Evolutionary conservation across 2,888 invertebrate genomes (phyloP).

Genomic region (Venustoraphidia nigricollis): DNA sequence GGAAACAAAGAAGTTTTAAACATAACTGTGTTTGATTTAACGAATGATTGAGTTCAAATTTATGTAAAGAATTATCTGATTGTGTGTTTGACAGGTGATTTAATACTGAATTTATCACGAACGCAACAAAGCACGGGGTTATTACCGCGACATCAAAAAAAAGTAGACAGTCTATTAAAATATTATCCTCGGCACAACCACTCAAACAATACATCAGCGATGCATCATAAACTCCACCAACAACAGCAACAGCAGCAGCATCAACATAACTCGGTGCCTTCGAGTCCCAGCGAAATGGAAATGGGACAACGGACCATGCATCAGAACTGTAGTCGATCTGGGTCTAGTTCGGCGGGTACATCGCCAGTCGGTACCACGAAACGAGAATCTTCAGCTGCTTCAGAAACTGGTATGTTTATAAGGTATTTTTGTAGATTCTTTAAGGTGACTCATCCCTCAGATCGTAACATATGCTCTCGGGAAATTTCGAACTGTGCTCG

Average conservation of each 20-base stretch:
- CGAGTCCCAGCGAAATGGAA: conserved; percentile 50
- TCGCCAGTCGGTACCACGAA: conserved; percentile 37
- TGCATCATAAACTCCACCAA: conserved; percentile 22
- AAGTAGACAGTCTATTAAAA: conserved; percentile 28
- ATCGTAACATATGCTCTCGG: too few species aligned
- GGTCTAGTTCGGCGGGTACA: conserved; percentile 34
- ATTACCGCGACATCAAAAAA: conserved; percentile 41
- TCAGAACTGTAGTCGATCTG: conserved; percentile 21
- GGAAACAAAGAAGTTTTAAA: too few species aligned
- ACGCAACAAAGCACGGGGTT: conserved; percentile 53
- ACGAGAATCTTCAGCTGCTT: conserved; percentile 24
- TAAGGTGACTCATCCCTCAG: too few species aligned
- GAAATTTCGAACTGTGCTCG: too few species aligned
- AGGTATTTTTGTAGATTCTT: too few species aligned
- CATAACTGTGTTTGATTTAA: too few species aligned
- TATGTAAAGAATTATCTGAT: too few species aligned
- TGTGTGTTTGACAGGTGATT: conserved; percentile 44
- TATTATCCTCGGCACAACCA: conserved; percentile 25
- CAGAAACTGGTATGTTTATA: not conserved
- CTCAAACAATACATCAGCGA: conserved; percentile 26
- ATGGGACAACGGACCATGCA: conserved; percentile 30
- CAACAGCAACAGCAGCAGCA: conserved; percentile 25
- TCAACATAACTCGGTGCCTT: conserved; percentile 48
- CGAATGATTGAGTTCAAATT: too few species aligned
- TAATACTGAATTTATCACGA: conserved; percentile 82